phyloP scores from a whole-genome alignment of 2,888 invertebrate genomes.

The Anoplius nigerrimus region DNA sequence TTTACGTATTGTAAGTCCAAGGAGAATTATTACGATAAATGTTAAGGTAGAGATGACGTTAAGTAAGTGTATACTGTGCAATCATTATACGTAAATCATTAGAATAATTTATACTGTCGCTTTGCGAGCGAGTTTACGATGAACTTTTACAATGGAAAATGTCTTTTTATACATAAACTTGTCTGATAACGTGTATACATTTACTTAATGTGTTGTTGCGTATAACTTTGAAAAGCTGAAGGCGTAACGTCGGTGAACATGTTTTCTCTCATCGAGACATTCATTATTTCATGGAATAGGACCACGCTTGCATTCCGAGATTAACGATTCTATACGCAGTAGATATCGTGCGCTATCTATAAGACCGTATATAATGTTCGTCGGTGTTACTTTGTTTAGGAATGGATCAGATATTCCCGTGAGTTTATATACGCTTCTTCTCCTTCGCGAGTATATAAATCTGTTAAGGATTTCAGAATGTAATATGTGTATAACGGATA shows the following conservation, averaged over 20 bases:
- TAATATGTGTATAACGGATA: constrained; percentile 3
- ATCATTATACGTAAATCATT: constrained; percentile 42
- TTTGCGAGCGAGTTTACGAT: constrained; percentile 34
- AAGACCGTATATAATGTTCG: no score
- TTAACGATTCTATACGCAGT: no score
- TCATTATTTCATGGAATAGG: no score
- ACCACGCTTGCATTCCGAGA: no score
- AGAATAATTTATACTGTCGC: constrained; percentile 44
- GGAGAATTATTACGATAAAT: constrained; percentile 48
- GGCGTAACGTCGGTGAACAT: no score
- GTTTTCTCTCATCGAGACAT: no score
- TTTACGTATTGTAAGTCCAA: constrained; percentile 47
- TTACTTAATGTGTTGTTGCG: constrained; percentile 12
- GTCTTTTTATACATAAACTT: constrained; percentile 23
- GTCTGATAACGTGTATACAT: constrained; percentile 15
- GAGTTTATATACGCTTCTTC: no score
- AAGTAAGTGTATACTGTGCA: constrained; percentile 50
- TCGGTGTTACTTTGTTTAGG: no score
- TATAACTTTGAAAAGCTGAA: not conserved
- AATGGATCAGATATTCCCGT: no score
- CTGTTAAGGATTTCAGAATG: constrained; percentile 5
- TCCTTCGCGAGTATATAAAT: no score
- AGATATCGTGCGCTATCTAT: no score
- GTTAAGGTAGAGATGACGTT: constrained; percentile 46
- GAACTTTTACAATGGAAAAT: constrained; percentile 38